A percentile compares a stretch with the other conserved stretches of the same genome.
Conservation (phyloP, 1,140 invertebrate species). For the Panulirus ornatus region DNA sequence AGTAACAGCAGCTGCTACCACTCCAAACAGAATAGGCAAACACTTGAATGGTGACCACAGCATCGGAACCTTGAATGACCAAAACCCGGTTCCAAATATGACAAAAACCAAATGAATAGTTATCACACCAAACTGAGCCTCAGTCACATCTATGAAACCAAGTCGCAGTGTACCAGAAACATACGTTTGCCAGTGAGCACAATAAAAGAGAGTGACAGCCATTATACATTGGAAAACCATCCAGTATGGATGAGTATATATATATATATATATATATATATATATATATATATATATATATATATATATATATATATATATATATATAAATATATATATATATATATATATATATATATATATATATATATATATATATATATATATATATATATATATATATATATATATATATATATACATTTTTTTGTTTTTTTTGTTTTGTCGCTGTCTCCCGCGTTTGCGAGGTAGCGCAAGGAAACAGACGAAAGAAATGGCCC, state of each 20-base stretch:
- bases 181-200: constrained; percentile 99
- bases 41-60: constrained; percentile 56
- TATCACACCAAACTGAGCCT: constrained; percentile 97
- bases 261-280: too few relatives aligned
- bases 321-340: too few relatives aligned
- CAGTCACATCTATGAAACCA: constrained; percentile 97
- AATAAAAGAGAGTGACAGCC: constrained; percentile 97
- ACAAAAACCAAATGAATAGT: constrained; percentile 91
- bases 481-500: too few relatives aligned
- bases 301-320: too few relatives aligned
- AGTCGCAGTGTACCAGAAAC: constrained; percentile 93
- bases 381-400: too few relatives aligned
- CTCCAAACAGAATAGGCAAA: constrained; percentile 57
- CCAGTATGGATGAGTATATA: constrained; percentile 92
- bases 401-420: too few relatives aligned
- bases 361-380: too few relatives aligned
- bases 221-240: constrained; percentile 97
- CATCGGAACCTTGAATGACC: constrained; percentile 83
- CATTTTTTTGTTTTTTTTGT: too few relatives aligned
- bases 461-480: too few relatives aligned
- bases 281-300: too few relatives aligned
- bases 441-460: too few relatives aligned
- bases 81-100: constrained; percentile 90
- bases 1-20: constrained; percentile 52
- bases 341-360: too few relatives aligned